A percentile compares a stretch with the other conserved stretches of the same genome.
phyloP scores from a whole-genome alignment of 2,113 vertebrate genomes.

The Etheostoma cragini region DNA sequence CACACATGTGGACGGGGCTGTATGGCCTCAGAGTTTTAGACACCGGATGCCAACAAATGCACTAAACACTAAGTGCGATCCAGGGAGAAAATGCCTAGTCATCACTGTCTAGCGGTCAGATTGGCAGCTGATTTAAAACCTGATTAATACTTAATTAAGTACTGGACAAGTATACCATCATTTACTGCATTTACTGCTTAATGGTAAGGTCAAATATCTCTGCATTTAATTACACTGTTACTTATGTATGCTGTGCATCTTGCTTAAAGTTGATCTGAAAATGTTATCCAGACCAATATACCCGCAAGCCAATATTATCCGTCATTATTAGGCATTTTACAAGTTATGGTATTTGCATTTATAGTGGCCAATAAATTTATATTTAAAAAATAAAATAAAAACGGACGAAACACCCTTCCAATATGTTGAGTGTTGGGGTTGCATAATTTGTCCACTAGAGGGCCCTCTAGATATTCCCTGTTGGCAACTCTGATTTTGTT shows the following conservation, averaged over 20 bases:
- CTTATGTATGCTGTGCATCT: neutral
- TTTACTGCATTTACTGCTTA: neutral
- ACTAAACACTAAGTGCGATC: neutral
- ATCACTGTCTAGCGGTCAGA: constrained; percentile 1
- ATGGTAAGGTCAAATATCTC: neutral
- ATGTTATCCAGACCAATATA: too few relatives aligned
- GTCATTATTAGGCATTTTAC: too few relatives aligned
- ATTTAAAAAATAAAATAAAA: too few relatives aligned
- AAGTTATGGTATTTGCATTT: too few relatives aligned
- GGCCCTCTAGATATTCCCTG: too few relatives aligned
- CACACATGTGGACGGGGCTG: neutral
- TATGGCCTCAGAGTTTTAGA: neutral
- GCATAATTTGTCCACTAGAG: too few relatives aligned
- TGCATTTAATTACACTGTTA: neutral
- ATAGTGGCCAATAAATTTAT: too few relatives aligned
- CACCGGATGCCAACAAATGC: constrained; percentile 13
- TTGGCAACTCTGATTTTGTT: too few relatives aligned
- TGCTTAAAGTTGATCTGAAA: neutral
- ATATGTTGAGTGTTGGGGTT: too few relatives aligned
- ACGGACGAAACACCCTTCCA: too few relatives aligned
- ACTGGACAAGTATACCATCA: neutral
- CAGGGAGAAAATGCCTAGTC: constrained; percentile 12
- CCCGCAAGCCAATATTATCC: too few relatives aligned
- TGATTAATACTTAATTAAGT: constrained; percentile 7
- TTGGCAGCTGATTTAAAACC: constrained; percentile 23